Base-by-base conservation (phyloP, 1,140 invertebrate genomes). In the Diabrotica undecimpunctata region DNA sequence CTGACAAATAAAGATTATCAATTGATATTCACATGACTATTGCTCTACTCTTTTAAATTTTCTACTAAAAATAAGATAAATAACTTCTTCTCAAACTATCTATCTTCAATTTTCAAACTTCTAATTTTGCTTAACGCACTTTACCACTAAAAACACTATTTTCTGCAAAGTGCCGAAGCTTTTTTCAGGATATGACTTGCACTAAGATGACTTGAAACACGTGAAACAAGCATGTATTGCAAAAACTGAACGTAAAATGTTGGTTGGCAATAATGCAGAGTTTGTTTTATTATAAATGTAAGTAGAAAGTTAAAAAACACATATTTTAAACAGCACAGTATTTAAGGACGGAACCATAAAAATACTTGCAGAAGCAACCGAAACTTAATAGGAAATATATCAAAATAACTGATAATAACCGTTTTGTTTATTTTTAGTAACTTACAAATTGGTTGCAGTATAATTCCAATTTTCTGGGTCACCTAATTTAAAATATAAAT, bases 91-190 rank as follows among this genome's bases (percentile, higher is more conserved):
- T 57, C 9, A 57, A 57, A 37, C 55, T 57, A 13, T 57, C 55
- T 57, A 25, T 57, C 55, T 57, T 10, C 41, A 41, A n/a, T 9
- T 39, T 60, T 60, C 39, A 12, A 60, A 50, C 41, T 60, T 35
- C 50, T 38, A 60, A 60, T 46, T 60, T 60, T 60, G 58, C 58
- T 60, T 60, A 60, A 60, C 41, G 58, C 58, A 60, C 58, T 37
- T 36, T 50, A 37, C 12, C 36, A 57, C 55, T 37, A n/a, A 57
- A 36, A n/a, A 57, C 55, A 57, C 55, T 37, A 12, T 37, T 57
- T 35, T 57, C 37, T 57, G 55, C 55, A 57, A 57, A 57, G 55
- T 57, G 55, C 36, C 37, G 8, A 46, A 57, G 55, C 55, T 57
- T 53, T 6, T n/a, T 37, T 9, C 11, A 25, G 36, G 38, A 11